Percentiles rank a stretch among this genome's conserved stretches.
phyloP scores from a whole-genome alignment of 2,888 invertebrate genomes.

The Cyclophora punctaria region DNA sequence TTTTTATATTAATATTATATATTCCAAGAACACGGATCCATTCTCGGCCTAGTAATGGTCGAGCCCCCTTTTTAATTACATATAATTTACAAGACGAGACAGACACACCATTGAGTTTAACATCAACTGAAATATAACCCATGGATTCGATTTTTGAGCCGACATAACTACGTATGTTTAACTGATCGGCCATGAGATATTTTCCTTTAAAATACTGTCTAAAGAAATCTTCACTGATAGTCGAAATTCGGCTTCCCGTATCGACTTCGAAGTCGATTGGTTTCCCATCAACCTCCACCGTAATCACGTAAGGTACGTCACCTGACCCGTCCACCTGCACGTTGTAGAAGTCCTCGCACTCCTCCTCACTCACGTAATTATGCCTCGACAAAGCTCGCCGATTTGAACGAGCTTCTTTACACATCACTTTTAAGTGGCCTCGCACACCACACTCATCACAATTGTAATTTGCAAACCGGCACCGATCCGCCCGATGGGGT shows the following conservation, averaged over 20 bases:
- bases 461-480: background rate
- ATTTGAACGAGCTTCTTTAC: background rate
- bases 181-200: background rate
- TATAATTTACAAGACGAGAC: background rate
- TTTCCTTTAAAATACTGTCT: background rate
- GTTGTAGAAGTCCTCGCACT: too few relatives aligned
- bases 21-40: slow-evolving; percentile 4
- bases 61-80: slow-evolving; percentile 7
- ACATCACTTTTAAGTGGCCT: slow-evolving; percentile 7
- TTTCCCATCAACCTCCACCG: background rate
- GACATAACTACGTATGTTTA: slow-evolving; percentile 3
- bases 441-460: slow-evolving; percentile 3
- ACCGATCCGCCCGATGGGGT: background rate
- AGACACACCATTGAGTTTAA: background rate
- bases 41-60: slow-evolving; percentile 6
- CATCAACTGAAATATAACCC: slow-evolving; percentile 3
- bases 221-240: background rate
- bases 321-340: background rate
- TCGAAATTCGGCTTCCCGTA: background rate
- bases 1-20: background rate
- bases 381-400: background rate
- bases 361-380: background rate
- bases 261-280: background rate
- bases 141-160: slow-evolving; percentile 4
- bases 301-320: background rate